These are phyloP conservation scores for Oryctes rhinoceros DNA, from an alignment of 1,140 invertebrate species.

Conservation along the genomic window DNA sequence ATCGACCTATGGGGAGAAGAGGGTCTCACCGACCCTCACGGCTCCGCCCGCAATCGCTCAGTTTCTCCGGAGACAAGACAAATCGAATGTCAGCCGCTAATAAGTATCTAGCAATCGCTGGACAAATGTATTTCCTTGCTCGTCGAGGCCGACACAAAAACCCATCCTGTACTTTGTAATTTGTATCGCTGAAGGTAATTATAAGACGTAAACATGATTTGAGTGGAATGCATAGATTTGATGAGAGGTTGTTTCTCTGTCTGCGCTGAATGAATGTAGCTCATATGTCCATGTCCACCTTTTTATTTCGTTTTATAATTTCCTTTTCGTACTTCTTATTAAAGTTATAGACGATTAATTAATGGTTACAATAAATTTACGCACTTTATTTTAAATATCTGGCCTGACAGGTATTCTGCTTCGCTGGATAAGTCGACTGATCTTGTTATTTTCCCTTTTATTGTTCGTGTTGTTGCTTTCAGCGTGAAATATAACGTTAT, in stretches of 20 bases:
- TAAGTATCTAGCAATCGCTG: slow-evolving; percentile 61
- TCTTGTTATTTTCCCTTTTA: slow-evolving; percentile 8
- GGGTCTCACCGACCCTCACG: slow-evolving; percentile 46
- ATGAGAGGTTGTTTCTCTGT: slow-evolving; percentile 53
- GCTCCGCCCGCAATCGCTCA: slow-evolving; percentile 58
- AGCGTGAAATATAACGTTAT: slow-evolving; percentile 1
- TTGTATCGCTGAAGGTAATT: slow-evolving; percentile 60
- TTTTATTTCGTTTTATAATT: slow-evolving; percentile 35
- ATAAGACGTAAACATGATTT: slow-evolving; percentile 56
- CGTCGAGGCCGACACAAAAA: slow-evolving; percentile 56
- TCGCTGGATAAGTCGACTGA: neutral
- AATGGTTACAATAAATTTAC: slow-evolving; percentile 33
- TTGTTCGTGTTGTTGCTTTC: neutral
- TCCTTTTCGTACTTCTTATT: slow-evolving; percentile 37
- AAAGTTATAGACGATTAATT: slow-evolving; percentile 35
- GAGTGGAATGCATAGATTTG: slow-evolving; percentile 54
- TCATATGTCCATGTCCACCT: slow-evolving; percentile 39
- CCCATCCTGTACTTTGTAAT: slow-evolving; percentile 60
- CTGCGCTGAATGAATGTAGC: slow-evolving; percentile 34
- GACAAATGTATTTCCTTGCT: slow-evolving; percentile 57
- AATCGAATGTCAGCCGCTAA: slow-evolving; percentile 63
- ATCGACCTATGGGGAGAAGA: slow-evolving; percentile 43
- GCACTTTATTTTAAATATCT: slow-evolving; percentile 16
- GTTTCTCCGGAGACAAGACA: slow-evolving; percentile 59
- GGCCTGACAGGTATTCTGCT: neutral